Base-by-base conservation (phyloP, 2,113 vertebrate genomes). In the Colinus virginianus region DNA sequence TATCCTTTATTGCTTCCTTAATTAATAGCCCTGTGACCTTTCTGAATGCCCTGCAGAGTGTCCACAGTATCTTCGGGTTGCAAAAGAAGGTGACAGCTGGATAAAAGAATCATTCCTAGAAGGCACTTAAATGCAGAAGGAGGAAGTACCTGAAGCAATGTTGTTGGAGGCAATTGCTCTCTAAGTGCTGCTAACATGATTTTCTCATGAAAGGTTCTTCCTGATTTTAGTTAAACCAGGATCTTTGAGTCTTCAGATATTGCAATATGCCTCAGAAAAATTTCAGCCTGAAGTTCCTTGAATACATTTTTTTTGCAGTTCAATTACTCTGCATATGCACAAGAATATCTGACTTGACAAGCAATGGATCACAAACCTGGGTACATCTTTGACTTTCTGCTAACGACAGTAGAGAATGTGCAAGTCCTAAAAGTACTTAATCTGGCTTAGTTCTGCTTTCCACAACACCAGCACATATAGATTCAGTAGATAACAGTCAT, bases 91-190 rank as follows among this genome's bases (percentile, higher is more conserved):
- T 43, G 38, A 6, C 8, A 5, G 1, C 5, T 68, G 28, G 13
- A 51, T 34, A 63, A 92, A 78, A 75, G 32, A 30, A 10, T n/a
- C 0, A 3, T 59, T 78, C 46, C 43, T 78, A 43, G 80, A 74
- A 2, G n/a, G 30, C 62, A 3, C 23, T 62, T 6, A 4, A 1
- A 4, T 1, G 7, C 28, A 28, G 53, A 19, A 70, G 61, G 38
- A 81, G 23, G 20, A 89, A 75, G 5, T 30, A 84, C 28, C 19
- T 64, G 56, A 43, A 88, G 17, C 28, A 34, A 49, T 25, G 11
- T 12, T 11, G 38, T 55, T 17, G 18, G 43, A 80, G 63, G 25
- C 34, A 92, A 38, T 13, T 64, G 7, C 17, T 49, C 14, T 80
- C 61, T 78, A 53, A 81, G 5, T 46, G 13, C 19, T 43, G 38